A percentile compares a stretch with the other conserved stretches of the same genome.
phyloP scores from a whole-genome alignment of 23 tunicate species.

The Diplosoma virens region DNA sequence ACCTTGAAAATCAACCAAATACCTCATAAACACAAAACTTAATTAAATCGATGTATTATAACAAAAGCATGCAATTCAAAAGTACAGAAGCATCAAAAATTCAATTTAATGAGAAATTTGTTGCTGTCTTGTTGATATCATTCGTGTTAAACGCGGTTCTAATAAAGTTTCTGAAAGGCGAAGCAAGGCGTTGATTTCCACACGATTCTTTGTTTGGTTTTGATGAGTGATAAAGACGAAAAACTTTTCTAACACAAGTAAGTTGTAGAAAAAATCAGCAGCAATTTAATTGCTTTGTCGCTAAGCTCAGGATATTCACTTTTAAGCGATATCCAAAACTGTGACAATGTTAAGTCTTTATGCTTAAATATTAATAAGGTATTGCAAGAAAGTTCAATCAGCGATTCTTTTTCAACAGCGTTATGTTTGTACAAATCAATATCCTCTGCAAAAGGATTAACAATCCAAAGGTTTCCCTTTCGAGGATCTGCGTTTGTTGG shows the following conservation, averaged over 20 bases:
- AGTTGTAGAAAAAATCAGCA: constrained; percentile 63
- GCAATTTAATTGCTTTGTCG: constrained; percentile 51
- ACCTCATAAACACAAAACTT: too few species aligned
- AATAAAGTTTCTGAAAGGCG: too few species aligned
- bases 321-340: constrained; percentile 58
- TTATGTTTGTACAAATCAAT: constrained; percentile 20
- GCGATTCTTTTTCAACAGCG: constrained; percentile 58
- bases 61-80: too few species aligned
- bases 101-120: too few species aligned
- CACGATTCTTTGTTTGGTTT: constrained; percentile 45
- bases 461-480: constrained; percentile 53
- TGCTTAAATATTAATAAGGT: constrained; percentile 51
- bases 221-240: constrained; percentile 57
- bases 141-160: constrained; percentile 44
- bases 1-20: too few species aligned
- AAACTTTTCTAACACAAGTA: constrained; percentile 54
- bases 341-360: constrained; percentile 60
- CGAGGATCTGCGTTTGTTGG: constrained; percentile 64
- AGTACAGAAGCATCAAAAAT: too few species aligned
- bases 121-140: constrained; percentile 35
- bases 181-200: constrained; percentile 37
- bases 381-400: constrained; percentile 57
- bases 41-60: too few species aligned
- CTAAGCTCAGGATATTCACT: constrained; percentile 59
- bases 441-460: too few species aligned